phyloP scores from a whole-genome alignment of 2,888 invertebrate genomes.

The Apotomis capreana region DNA sequence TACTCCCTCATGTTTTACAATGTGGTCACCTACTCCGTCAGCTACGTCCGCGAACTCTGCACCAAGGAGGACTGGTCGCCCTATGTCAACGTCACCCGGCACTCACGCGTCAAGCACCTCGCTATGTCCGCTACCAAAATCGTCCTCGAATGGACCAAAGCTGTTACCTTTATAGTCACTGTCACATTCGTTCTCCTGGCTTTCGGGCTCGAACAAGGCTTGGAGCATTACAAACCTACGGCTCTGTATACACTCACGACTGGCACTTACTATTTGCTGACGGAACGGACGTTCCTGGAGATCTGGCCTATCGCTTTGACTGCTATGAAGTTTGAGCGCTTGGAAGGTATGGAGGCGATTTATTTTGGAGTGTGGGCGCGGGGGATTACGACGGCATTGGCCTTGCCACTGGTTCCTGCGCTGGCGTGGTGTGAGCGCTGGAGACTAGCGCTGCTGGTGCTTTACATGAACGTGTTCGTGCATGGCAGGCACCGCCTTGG shows the following conservation, averaged over 20 bases:
- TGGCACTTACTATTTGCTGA: constrained; percentile 87
- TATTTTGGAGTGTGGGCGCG: constrained; percentile 87
- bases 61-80: constrained; percentile 91
- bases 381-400: constrained; percentile 82
- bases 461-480: constrained; percentile 87
- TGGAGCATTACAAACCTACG: constrained; percentile 89
- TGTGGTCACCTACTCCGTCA: constrained; percentile 89
- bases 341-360: constrained; percentile 88
- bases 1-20: constrained; percentile 93
- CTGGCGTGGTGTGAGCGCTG: constrained; percentile 83
- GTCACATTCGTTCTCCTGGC: constrained; percentile 89
- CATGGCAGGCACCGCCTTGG: constrained; percentile 85
- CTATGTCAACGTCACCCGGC: constrained; percentile 88
- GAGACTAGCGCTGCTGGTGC: constrained; percentile 82
- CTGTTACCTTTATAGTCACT: constrained; percentile 90
- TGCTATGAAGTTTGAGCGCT: constrained; percentile 83
- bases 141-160: constrained; percentile 92
- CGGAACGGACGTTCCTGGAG: constrained; percentile 88
- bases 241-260: constrained; percentile 86
- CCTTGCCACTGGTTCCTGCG: constrained; percentile 83
- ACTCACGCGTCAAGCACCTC: constrained; percentile 88
- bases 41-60: constrained; percentile 88
- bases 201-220: constrained; percentile 88
- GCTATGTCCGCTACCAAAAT: constrained; percentile 92
- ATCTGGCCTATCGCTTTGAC: constrained; percentile 84